Base-by-base conservation (phyloP, 2,113 vertebrate genomes). In the Sprattus sprattus region DNA sequence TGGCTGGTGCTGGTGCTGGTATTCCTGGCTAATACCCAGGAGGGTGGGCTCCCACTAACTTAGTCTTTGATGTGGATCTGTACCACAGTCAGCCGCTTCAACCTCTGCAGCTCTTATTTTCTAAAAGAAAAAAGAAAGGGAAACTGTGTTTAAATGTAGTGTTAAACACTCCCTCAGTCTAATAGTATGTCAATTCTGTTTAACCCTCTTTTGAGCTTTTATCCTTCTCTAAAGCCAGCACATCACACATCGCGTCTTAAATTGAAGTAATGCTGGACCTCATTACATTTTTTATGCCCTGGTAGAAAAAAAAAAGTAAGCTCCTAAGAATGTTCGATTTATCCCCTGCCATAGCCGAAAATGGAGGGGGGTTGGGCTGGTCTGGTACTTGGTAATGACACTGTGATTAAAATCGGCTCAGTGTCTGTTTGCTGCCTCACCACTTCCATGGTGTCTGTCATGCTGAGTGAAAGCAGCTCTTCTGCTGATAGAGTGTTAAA, bases 401-500 rank as follows among this genome's bases (percentile, higher is more conserved):
- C 1, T 39, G 32, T 83, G 82, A 83, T 83, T 83, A 64, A 39
- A 83, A 64, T 45, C 52, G 22, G 52, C 16, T 46, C 25, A 78
- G 67, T 28, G 75, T 28, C 22, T 49, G 83, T 39, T 71, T 13
- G 25, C 64, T 15, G 10, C n/a, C 39, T 39, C 39, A 25, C 64
- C 28, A 25, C 28, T 13, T 11, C 64, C 64, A 71, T 28, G 25
- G 39, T 39, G 39, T 39, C 39, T 39, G 39, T 45, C 5, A 39
- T 39, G 57, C 6, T 5, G 52, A 45, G 49, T 83, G 52, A 64
- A 83, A 50, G 83, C 80, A 20, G 32, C 25, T 8, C 6, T 16
- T 81, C 20, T 81, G 6, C 86, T 67, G 45, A 75, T 39, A 22
- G 32, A 82, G 44, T n/a, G 15, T 60, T 49, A 57, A 57, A 83